Conservation (phyloP, 2,888 invertebrate species). For the Acronicta aceris region DNA sequence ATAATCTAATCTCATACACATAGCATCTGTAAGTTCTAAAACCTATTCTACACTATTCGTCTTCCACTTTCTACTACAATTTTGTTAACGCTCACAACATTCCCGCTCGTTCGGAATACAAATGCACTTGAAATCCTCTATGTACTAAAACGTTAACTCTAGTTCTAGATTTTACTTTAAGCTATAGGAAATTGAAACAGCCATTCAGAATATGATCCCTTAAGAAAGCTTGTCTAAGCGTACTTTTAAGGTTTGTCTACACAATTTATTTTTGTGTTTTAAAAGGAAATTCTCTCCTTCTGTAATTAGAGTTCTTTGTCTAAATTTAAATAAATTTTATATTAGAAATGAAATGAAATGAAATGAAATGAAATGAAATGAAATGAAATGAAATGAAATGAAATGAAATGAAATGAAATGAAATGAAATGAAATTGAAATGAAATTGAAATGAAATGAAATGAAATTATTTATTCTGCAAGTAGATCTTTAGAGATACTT, state of each 20-base stretch:
- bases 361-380: too few relatives aligned
- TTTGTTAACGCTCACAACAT: slow-evolving; percentile 11
- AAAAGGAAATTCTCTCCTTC: too few relatives aligned
- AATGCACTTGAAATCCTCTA: slow-evolving; percentile 24
- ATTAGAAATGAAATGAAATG: too few relatives aligned
- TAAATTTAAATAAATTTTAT: too few relatives aligned
- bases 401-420: too few relatives aligned
- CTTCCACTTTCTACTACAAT: slow-evolving; percentile 7
- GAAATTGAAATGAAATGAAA: too few relatives aligned
- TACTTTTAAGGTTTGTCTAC: slow-evolving; percentile 21
- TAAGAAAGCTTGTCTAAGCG: slow-evolving; percentile 12
- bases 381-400: too few relatives aligned
- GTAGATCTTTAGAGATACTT: too few relatives aligned
- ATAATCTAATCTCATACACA: background rate
- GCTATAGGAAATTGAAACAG: slow-evolving; percentile 23
- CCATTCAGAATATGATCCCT: slow-evolving; percentile 17
- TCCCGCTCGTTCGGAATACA: slow-evolving; percentile 20
- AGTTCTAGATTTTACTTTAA: background rate
- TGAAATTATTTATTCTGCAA: too few relatives aligned
- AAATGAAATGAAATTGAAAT: too few relatives aligned
- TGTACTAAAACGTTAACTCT: slow-evolving; percentile 10
- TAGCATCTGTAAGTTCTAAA: slow-evolving; percentile 15
- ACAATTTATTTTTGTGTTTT: slow-evolving; percentile 31
- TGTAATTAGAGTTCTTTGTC: too few relatives aligned
- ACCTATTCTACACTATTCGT: slow-evolving; percentile 13